phyloP scores from a whole-genome alignment of 2,888 invertebrate species.

The Agrochola lychnidis region DNA sequence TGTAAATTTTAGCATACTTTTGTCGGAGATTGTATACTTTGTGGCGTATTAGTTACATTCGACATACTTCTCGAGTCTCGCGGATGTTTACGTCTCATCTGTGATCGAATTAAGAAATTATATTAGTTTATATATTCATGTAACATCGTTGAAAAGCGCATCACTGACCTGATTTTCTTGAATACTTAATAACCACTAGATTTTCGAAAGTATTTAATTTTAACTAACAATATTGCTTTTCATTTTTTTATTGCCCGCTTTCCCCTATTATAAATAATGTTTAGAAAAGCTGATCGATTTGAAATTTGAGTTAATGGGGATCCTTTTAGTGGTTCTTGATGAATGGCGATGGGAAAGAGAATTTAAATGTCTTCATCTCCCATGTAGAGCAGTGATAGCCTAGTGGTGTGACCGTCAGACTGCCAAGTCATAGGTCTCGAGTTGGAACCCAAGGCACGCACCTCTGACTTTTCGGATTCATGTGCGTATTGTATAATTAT shows the following conservation, averaged over 20 bases:
- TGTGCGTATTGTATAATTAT: too few relatives aligned
- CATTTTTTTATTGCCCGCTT: conserved; percentile 58
- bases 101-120: conserved; percentile 46
- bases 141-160: conserved; percentile 37
- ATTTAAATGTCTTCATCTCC: conserved; percentile 1
- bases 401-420: too few relatives aligned
- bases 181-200: conserved; percentile 51
- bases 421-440: too few relatives aligned
- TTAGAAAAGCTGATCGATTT: conserved; percentile 34
- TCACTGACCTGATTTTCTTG: conserved; percentile 58
- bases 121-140: conserved; percentile 54
- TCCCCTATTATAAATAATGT: conserved; percentile 58
- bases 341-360: conserved; percentile 2
- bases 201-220: conserved; percentile 63
- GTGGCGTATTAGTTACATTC: conserved; percentile 47
- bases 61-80: conserved; percentile 41
- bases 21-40: conserved; percentile 19
- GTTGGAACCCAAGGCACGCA: too few relatives aligned
- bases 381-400: too few relatives aligned
- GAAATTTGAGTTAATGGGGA: conserved; percentile 34
- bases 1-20: conserved; percentile 66
- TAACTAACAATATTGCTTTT: conserved; percentile 48
- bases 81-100: conserved; percentile 35
- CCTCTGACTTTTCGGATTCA: too few relatives aligned
- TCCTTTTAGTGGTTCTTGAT: conserved; percentile 31